Evolutionary conservation across 1,140 invertebrate species (phyloP).

Genomic region (Bombus fervidus): DNA sequence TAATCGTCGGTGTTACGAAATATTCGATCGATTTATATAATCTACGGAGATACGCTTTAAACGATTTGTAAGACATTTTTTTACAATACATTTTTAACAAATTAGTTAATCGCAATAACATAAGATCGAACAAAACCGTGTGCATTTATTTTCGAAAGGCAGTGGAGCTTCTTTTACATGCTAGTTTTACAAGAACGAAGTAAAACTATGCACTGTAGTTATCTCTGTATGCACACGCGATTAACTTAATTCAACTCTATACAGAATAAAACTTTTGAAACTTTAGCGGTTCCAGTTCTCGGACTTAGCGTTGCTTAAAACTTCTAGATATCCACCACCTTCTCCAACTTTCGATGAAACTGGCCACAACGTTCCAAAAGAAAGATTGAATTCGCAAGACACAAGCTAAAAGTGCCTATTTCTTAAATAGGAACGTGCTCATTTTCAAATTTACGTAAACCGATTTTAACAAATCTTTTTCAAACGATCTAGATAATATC

Average conservation of each 20-base stretch:
- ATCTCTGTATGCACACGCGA: not conserved
- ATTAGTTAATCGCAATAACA: not conserved
- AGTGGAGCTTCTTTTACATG: not conserved
- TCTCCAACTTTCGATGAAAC: not conserved
- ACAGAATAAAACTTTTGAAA: constrained; percentile 9
- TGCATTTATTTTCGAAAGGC: not conserved
- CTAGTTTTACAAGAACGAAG: not conserved
- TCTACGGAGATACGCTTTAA: too few species aligned
- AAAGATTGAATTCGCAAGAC: not conserved
- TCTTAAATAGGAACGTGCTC: not conserved
- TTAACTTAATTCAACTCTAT: not conserved
- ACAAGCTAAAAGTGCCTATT: not conserved
- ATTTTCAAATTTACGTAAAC: too few species aligned
- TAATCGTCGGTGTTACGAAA: not conserved
- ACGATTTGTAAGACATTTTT: not conserved
- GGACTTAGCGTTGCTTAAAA: not conserved
- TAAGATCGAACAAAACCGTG: fast-evolving
- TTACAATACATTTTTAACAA: not conserved
- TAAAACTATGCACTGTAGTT: not conserved
- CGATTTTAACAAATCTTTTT: too few species aligned
- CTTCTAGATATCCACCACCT: not conserved
- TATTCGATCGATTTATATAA: not conserved
- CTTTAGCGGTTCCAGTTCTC: not conserved
- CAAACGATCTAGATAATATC: too few species aligned
- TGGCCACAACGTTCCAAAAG: not conserved